These are phyloP conservation scores for Tupaia chinensis DNA, from an alignment of 2,113 vertebrate genomes.

Conservation along the genomic window DNA sequence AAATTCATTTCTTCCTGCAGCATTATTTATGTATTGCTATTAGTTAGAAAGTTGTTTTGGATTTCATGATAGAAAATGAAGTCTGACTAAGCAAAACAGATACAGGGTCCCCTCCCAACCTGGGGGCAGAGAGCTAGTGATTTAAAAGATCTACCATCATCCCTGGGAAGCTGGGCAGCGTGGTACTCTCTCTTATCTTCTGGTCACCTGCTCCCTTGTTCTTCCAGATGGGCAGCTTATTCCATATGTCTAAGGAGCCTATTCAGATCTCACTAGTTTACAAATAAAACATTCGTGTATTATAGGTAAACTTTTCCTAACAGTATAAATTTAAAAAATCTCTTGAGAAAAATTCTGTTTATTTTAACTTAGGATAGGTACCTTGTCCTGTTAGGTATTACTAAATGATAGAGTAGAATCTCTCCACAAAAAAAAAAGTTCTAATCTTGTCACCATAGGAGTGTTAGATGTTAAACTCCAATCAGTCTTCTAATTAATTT, in stretches of 20 bases:
- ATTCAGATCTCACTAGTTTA: neutral
- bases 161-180: neutral
- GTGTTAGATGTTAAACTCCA: neutral
- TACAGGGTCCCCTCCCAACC: neutral
- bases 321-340: neutral
- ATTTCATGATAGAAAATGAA: neutral
- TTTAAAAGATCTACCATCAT: accelerated
- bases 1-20: neutral
- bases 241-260: neutral
- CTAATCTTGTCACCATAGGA: accelerated
- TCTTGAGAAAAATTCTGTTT: neutral
- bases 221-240: neutral
- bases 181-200: neutral
- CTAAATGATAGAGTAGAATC: neutral
- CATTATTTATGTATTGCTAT: neutral
- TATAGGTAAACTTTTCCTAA: neutral
- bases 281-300: neutral
- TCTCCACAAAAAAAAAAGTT: neutral
- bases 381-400: neutral
- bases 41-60: neutral
- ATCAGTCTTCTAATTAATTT: neutral
- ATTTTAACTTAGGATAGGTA: neutral
- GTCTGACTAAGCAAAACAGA: neutral
- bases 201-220: accelerated
- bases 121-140: neutral